These are phyloP conservation scores for Drosophila peninsularis DNA, from an alignment of 2,888 invertebrate genomes.

Conservation along the genomic window DNA sequence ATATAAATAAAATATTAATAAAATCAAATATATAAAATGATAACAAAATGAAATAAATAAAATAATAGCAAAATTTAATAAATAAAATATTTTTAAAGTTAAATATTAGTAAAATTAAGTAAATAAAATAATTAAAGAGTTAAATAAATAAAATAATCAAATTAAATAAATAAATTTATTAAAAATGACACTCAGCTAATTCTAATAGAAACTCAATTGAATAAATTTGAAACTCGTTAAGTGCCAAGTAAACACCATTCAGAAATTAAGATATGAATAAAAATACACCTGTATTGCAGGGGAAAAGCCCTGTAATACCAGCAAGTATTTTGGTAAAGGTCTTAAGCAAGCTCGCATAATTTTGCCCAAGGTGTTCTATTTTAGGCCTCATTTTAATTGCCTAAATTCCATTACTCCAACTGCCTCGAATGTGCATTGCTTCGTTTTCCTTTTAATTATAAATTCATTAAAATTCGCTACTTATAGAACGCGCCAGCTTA, in stretches of 20 bases:
- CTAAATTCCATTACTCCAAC: constrained; percentile 34
- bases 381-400: constrained; percentile 27
- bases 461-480: constrained; percentile 34
- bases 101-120: too few species aligned
- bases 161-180: too few species aligned
- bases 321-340: not conserved
- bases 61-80: too few species aligned
- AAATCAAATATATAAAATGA: not conserved
- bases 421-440: constrained; percentile 3
- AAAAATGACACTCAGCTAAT: too few species aligned
- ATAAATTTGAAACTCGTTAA: not conserved
- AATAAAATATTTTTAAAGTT: too few species aligned
- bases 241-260: not conserved
- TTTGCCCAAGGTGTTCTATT: constrained; percentile 23
- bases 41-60: not conserved
- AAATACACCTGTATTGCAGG: not conserved
- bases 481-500: constrained; percentile 27
- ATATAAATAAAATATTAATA: too few species aligned
- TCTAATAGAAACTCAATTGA: not conserved
- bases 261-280: not conserved
- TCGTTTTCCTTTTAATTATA: constrained; percentile 21
- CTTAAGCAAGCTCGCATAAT: not conserved
- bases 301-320: not conserved
- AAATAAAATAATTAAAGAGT: too few species aligned
- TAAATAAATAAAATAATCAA: too few species aligned